phyloP scores from a whole-genome alignment of 2,888 invertebrate species.

The Aporophyla lueneburgensis region DNA sequence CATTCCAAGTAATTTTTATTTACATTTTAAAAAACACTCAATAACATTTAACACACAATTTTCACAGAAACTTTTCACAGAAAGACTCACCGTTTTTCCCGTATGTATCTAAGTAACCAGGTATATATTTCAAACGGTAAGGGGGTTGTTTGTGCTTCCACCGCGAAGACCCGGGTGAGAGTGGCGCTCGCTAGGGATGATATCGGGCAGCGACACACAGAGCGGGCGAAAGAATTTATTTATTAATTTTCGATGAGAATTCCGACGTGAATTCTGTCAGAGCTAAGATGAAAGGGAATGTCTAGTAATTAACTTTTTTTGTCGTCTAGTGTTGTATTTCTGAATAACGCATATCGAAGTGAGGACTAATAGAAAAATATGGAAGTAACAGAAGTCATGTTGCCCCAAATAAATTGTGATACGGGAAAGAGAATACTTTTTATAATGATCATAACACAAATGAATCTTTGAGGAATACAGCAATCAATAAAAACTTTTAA shows the following conservation, averaged over 20 bases:
- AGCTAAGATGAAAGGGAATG: constrained; percentile 34
- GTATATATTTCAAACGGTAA: constrained; percentile 10
- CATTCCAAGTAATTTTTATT: too few relatives aligned
- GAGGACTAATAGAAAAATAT: too few relatives aligned
- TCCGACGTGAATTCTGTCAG: constrained; percentile 6
- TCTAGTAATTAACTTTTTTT: not conserved
- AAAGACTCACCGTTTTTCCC: constrained; percentile 45
- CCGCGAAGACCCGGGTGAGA: constrained; percentile 45
- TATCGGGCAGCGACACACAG: constrained; percentile 62
- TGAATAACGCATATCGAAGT: too few relatives aligned
- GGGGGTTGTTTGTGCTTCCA: constrained; percentile 56
- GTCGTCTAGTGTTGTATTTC: too few relatives aligned
- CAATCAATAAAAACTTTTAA: too few relatives aligned
- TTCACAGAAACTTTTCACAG: not conserved
- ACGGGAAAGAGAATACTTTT: too few relatives aligned
- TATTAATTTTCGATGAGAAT: constrained; percentile 36
- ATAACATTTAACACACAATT: not conserved
- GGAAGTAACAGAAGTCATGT: too few relatives aligned
- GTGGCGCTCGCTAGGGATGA: constrained; percentile 65
- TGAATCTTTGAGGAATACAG: too few relatives aligned
- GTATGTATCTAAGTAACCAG: not conserved
- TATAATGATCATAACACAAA: too few relatives aligned
- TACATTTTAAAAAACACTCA: too few relatives aligned
- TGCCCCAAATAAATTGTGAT: too few relatives aligned
- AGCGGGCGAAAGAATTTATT: constrained; percentile 20